phyloP scores from a whole-genome alignment of 2,113 vertebrate genomes.

The Muntiacus muntjak region DNA sequence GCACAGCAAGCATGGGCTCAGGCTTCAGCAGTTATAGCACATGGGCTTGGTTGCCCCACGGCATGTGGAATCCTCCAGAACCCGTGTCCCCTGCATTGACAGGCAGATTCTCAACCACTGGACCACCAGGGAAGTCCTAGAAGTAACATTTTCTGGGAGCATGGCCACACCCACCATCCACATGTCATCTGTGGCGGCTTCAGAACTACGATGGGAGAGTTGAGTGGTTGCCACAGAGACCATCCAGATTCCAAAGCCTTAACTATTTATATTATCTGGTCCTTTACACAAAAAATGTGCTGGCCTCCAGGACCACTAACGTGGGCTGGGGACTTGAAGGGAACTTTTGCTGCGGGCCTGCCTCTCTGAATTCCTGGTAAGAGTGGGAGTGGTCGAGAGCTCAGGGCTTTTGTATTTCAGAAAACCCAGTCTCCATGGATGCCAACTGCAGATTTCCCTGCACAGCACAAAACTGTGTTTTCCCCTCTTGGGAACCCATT shows the following conservation, averaged over 20 bases:
- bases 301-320: neutral
- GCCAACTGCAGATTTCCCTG: neutral
- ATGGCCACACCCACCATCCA: neutral
- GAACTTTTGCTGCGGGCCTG: neutral
- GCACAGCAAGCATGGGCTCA: neutral
- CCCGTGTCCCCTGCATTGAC: neutral
- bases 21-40: neutral
- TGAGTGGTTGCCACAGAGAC: neutral
- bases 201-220: neutral
- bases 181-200: neutral
- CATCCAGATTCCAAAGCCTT: neutral
- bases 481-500: neutral
- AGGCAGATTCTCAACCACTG: neutral
- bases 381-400: neutral
- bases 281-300: neutral
- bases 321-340: neutral
- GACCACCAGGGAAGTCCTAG: neutral
- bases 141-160: neutral
- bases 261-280: neutral
- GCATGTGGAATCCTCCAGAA: neutral
- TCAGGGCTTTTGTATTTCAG: neutral
- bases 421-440: neutral
- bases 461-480: neutral
- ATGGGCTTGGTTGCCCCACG: neutral
- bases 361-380: neutral